A percentile compares a stretch with the other conserved stretches of the same genome.
Evolutionary conservation across 2,888 invertebrate genomes (phyloP).

Genomic region (Furcula furcula): DNA sequence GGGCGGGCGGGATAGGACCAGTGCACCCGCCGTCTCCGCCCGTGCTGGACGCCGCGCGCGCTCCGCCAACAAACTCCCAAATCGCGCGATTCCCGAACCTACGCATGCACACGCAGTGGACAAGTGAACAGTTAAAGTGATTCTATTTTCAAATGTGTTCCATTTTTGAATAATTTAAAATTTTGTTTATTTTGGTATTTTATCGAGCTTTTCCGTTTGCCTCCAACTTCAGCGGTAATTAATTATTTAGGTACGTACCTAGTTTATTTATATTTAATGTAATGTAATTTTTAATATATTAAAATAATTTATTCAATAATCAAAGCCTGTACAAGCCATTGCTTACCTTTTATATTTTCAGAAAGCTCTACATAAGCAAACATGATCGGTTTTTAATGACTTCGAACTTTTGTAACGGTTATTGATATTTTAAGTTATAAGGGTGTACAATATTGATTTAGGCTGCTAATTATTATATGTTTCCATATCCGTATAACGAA

Average conservation of each 20-base stretch:
- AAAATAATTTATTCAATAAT: conserved; percentile 2
- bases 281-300: not conserved
- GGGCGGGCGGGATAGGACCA: conserved; percentile 60
- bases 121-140: conserved; percentile 42
- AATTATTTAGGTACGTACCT: conserved; percentile 26
- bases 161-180: conserved; percentile 1
- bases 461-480: too few species aligned
- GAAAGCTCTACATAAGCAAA: conserved; percentile 1
- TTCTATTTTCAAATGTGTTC: conserved; percentile 18
- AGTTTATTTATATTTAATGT: conserved; percentile 2
- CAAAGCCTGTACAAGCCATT: not conserved
- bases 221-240: conserved; percentile 9
- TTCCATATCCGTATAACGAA: not conserved
- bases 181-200: conserved; percentile 4
- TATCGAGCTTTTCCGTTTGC: conserved; percentile 9
- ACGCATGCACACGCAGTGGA: conserved; percentile 38
- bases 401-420: too few species aligned
- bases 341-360: conserved; percentile 7
- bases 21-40: conserved; percentile 62
- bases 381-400: conserved; percentile 8
- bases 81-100: conserved; percentile 39
- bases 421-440: too few species aligned
- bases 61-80: conserved; percentile 16
- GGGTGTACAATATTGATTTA: too few species aligned
- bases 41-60: conserved; percentile 52